A percentile compares a stretch with the other conserved stretches of the same genome.
Evolutionary conservation across 2,113 vertebrate species (phyloP).

Genomic region (Rhinolophus sinicus): DNA sequence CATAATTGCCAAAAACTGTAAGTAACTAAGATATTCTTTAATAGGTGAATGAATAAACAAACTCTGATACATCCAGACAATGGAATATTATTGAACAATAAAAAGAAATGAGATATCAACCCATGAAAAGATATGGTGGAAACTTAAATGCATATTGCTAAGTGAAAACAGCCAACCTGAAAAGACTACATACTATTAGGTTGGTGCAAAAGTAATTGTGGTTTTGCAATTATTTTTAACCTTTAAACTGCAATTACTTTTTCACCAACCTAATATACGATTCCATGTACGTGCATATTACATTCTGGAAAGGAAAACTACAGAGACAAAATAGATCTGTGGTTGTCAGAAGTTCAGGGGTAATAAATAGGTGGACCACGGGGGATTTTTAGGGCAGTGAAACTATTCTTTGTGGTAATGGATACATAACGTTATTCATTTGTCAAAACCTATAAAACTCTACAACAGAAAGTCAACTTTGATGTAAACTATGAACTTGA

Average conservation of each 20-base stretch:
- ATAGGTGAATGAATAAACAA: not conserved
- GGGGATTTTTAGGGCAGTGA: not conserved
- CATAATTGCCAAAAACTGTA: not conserved
- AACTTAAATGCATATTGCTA: not conserved
- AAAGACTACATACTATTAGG: not conserved
- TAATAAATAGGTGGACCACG: not conserved
- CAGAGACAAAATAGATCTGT: not conserved
- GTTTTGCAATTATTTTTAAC: too few species aligned
- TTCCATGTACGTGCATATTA: not conserved
- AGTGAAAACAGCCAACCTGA: not conserved
- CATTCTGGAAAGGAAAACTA: not conserved
- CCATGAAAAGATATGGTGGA: not conserved
- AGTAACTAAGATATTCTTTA: not conserved
- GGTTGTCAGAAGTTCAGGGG: not conserved
- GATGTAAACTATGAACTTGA: not conserved
- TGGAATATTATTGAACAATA: not conserved
- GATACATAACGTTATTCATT: not conserved
- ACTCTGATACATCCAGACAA: not conserved
- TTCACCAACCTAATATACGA: not conserved
- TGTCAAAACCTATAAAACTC: not conserved
- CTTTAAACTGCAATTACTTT: too few species aligned
- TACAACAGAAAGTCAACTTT: not conserved
- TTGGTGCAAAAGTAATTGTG: too few species aligned
- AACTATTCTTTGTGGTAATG: not conserved
- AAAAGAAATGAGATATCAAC: not conserved